Base-by-base conservation (phyloP, 2,797 vertebrate genomes). In the Intellagama lesueurii region DNA sequence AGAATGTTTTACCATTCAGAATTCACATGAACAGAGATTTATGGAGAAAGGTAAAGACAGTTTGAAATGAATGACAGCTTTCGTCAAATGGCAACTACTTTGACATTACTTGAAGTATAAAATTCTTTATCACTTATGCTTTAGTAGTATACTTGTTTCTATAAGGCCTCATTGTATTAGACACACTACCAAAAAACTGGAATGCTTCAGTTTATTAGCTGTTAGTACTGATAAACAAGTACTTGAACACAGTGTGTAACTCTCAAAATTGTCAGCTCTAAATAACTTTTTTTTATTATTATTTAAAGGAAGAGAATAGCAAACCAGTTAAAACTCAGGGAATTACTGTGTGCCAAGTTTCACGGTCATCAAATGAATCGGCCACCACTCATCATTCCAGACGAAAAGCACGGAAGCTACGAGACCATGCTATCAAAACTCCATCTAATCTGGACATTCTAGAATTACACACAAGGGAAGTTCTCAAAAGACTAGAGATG, bases 281-380 rank as follows among this genome's bases (percentile, higher is more conserved):
- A 95, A 91, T 89, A 85, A 87, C 28, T 88, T 94, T 40, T 79
- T 95, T 88, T 93, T 94, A 91, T 79, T 95, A 89, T 93, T 94
- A 91, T 94, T 96, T 96, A 91, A 94, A 99, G 98, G 98, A 99
- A 95, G 98, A 99, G 92, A 97, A 97, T 52, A 96, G 96, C 97
- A 99, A 98, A 96, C 97, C 97, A 94, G 96, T 97, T 94, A 99
- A 99, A 98, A 97, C 98, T 98, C 99, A 99, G 98, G 99, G 97
- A 98, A 98, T 97, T 94, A 97, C 96, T 94, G 93, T 94, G 89
- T 98, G 98, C 97, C 96, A 97, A 91, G 95, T 97, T 92, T 98
- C 98, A 64, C 98, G 98, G 79, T 97, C 98, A 89, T 97, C 97
- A 0, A 97, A 98, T 89, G 99, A 99, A 94, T 96, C 95, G 88